Percentiles rank a stretch among this genome's conserved stretches.
These are phyloP conservation scores for Pteropus rufus DNA, from an alignment of 2,797 vertebrate genomes.

Conservation along the genomic window DNA sequence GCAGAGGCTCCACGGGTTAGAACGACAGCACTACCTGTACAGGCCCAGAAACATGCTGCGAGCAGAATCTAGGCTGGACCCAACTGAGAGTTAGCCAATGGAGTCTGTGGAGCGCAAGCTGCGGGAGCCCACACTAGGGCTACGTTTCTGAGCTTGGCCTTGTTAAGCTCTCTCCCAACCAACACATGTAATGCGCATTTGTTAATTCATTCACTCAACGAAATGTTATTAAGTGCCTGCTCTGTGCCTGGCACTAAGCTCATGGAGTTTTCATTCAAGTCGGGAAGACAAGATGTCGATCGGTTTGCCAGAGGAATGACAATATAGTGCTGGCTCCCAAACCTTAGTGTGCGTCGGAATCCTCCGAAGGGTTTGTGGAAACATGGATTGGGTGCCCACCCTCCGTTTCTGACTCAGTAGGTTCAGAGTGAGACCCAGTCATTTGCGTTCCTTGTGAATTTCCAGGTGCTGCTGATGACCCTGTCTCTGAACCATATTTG, in stretches of 20 bases:
- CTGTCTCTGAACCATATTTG: not conserved
- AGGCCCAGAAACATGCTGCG: not conserved
- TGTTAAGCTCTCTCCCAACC: not conserved
- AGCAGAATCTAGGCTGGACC: not conserved
- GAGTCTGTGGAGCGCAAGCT: not conserved
- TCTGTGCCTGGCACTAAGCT: not conserved
- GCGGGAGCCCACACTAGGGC: not conserved
- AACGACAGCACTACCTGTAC: rapidly evolving
- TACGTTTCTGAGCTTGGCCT: not conserved
- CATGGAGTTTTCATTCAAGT: not conserved
- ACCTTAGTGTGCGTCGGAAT: not conserved
- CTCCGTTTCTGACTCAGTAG: not conserved
- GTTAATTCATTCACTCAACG: not conserved
- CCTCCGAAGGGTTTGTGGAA: not conserved
- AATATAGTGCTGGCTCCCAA: not conserved
- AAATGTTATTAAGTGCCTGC: not conserved
- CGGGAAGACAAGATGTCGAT: not conserved
- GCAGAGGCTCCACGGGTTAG: not conserved
- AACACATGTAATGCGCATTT: not conserved
- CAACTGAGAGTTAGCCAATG: not conserved
- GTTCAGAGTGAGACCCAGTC: not conserved
- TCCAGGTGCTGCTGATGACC: not conserved
- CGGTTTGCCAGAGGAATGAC: not conserved
- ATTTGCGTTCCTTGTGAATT: not conserved
- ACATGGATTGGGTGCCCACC: not conserved